Base-by-base conservation (phyloP, 2,888 invertebrate genomes). In the Nomada lathburiana region DNA sequence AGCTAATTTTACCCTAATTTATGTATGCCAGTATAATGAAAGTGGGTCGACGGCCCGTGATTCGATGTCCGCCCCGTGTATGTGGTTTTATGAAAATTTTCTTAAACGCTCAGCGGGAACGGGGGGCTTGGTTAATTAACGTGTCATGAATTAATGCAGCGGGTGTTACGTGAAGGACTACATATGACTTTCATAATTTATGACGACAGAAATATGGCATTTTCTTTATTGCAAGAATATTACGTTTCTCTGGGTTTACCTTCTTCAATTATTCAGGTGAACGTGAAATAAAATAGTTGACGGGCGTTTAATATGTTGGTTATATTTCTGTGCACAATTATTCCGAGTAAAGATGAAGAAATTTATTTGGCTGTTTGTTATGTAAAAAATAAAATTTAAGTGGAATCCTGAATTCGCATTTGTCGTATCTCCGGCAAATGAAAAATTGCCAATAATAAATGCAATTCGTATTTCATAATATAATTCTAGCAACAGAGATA, bases 1-100 rank as follows among this genome's bases (percentile, higher is more conserved):
- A 29, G 81, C 65, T 65, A 64, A 73, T 70, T 73, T 65, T 26
- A 69, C 47, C 59, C 60, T 73, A 81, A 80, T 80, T 81, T 53
- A 60, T 20, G 71, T n/a, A 18, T 42, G 20, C 26, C 23, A 26
- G 16, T 16, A 20, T 26, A 79, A 62, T 55, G 65, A 60, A 80
- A 71, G 47, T 80, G 55, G 65, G 62, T 67, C 65, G 75, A 3
- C 16, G 29, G 10, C 26, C 47, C 18, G 4, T 64, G 57, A 16
- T 23, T 44, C 29, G 50, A 36, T n/a, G 36, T 53, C 16, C 47
- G 36, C 11, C 9, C 20, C 68, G 23, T 26, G 42, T 18, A 26
- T 5, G 18, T 29, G 52, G n/a, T 50, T 79, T 69, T 69, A 63
- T 69, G 50, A 50, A 69, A 79, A 79, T 64, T 53, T 29, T 79